A percentile compares a stretch with the other conserved stretches of the same genome.
Evolutionary conservation across 2,113 vertebrate genomes (phyloP).

Genomic region (Aldabrachelys gigantea): DNA sequence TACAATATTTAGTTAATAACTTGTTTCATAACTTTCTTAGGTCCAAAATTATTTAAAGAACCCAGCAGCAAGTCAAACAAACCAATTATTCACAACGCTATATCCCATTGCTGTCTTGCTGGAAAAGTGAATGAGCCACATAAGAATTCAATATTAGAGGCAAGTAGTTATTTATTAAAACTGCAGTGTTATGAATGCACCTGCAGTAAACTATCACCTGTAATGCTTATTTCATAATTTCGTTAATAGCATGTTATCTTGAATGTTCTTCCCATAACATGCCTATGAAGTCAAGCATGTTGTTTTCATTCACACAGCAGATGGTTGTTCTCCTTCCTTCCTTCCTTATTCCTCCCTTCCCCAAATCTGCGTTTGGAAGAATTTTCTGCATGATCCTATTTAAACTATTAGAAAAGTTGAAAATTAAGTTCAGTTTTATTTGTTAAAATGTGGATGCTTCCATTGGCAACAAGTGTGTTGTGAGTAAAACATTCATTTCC

Average conservation of each 20-base stretch:
- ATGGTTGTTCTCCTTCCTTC: not conserved
- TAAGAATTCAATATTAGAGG: constrained; percentile 93
- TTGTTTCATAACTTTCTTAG: constrained; percentile 63
- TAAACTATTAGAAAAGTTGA: not conserved
- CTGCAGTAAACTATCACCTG: not conserved
- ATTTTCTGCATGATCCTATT: accelerated
- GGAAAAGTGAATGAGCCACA: constrained; percentile 94
- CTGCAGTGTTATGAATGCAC: accelerated
- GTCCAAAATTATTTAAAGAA: constrained; percentile 95
- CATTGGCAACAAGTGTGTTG: not conserved
- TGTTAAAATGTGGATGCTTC: not conserved
- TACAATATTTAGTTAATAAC: not conserved
- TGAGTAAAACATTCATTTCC: not conserved
- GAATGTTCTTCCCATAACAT: accelerated
- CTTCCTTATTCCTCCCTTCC: not conserved
- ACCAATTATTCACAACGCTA: constrained; percentile 93
- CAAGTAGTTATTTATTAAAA: constrained; percentile 54
- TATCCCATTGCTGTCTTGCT: constrained; percentile 95
- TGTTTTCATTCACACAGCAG: not conserved
- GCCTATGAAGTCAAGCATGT: not conserved
- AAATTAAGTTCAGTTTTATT: not conserved
- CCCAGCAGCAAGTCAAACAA: constrained; percentile 98
- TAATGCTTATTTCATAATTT: not conserved
- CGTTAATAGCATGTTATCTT: accelerated
- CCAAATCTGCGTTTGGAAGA: accelerated